Conservation (phyloP, 2,888 invertebrate genomes). For the Tuta absoluta region DNA sequence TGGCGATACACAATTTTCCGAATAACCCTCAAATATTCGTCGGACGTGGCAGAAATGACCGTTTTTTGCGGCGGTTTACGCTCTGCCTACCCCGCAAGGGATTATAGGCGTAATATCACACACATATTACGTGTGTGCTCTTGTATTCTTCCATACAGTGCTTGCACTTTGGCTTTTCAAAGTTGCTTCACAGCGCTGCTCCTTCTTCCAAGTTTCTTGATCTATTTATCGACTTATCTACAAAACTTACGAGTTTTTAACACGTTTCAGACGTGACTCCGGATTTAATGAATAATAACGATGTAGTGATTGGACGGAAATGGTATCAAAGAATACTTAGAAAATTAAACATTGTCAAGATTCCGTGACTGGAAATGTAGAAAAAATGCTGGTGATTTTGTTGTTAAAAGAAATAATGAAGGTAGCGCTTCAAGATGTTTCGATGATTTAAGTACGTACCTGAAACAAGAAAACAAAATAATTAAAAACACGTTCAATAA, state of each 20-base stretch:
- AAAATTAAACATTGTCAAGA: conserved; percentile 4
- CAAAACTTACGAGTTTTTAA: conserved; percentile 22
- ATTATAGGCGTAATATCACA: too few species aligned
- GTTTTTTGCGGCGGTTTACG: too few species aligned
- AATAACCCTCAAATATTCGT: too few species aligned
- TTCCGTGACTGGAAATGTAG: conserved; percentile 5
- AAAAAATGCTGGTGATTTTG: background rate
- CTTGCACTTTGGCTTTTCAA: too few species aligned
- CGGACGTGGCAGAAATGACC: too few species aligned
- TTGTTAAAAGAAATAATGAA: background rate
- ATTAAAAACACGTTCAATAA: background rate
- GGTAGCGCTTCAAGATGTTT: background rate
- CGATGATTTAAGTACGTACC: background rate
- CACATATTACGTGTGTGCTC: too few species aligned
- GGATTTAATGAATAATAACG: conserved; percentile 23
- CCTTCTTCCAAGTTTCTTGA: too few species aligned
- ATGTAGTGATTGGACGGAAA: conserved; percentile 17
- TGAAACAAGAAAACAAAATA: conserved; percentile 1
- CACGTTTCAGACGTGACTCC: conserved; percentile 11
- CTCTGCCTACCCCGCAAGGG: too few species aligned
- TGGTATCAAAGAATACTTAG: background rate
- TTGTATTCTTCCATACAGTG: too few species aligned
- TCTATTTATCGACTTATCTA: background rate
- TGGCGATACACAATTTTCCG: too few species aligned
- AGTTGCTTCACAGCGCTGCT: too few species aligned